Conservation (phyloP, 2,888 invertebrate species). For the Ganaspis brasiliensis region DNA sequence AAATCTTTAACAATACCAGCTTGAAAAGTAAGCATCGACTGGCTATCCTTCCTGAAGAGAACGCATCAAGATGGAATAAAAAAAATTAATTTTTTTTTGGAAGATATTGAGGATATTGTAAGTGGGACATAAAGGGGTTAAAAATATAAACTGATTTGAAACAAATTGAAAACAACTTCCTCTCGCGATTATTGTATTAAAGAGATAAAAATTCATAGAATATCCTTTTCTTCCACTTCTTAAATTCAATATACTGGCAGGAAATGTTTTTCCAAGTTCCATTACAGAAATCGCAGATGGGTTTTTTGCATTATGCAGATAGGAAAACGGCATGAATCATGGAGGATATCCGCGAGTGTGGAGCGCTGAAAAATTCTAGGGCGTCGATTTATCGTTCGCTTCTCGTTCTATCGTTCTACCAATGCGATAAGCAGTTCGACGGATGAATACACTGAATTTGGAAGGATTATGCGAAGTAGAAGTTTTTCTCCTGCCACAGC, state of each 20-base stretch:
- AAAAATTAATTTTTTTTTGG: too few relatives aligned
- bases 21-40: too few relatives aligned
- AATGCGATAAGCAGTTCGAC: constrained; percentile 32
- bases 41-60: too few relatives aligned
- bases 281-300: constrained; percentile 34
- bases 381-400: constrained; percentile 32
- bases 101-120: too few relatives aligned
- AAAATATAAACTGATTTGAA: background rate
- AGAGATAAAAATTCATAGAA: constrained; percentile 35
- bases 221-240: constrained; percentile 3
- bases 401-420: constrained; percentile 24
- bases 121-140: too few relatives aligned
- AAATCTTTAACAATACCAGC: too few relatives aligned
- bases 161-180: constrained; percentile 1
- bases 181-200: constrained; percentile 26
- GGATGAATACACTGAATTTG: constrained; percentile 18
- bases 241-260: constrained; percentile 34
- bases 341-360: constrained; percentile 11
- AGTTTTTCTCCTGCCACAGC: background rate
- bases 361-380: constrained; percentile 17
- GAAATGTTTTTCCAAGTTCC: constrained; percentile 35
- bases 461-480: background rate
- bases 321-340: constrained; percentile 28
- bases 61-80: too few relatives aligned
- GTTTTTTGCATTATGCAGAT: constrained; percentile 40